Evolutionary conservation across 2,888 invertebrate genomes (phyloP).

Genomic region (Mythimna impura): DNA sequence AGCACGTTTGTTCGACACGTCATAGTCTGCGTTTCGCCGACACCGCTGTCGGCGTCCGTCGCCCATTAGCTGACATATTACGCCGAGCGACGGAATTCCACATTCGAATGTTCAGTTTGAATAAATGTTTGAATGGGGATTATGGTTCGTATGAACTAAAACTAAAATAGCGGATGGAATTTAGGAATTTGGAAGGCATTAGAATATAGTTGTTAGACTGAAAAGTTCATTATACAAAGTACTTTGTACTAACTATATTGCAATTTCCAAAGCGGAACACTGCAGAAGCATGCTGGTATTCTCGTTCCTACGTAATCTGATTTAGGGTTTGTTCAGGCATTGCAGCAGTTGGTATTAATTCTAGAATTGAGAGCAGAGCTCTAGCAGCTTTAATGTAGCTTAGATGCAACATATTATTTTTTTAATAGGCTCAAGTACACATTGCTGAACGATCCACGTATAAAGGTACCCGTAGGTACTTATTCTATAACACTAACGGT

Average conservation of each 20-base stretch:
- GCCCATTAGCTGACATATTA: conserved; percentile 44
- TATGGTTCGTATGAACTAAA: conserved; percentile 31
- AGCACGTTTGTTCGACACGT: conserved; percentile 45
- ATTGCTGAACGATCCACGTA: neutral
- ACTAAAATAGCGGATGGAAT: conserved; percentile 20
- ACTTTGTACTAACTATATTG: neutral
- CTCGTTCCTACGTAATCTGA: conserved; percentile 1
- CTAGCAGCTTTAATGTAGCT: neutral
- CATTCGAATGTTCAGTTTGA: conserved; percentile 31
- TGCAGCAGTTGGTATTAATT: neutral
- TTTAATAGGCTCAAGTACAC: neutral
- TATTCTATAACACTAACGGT: too few species aligned
- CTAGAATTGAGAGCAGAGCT: conserved; percentile 8
- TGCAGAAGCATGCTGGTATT: neutral
- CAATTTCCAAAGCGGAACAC: conserved; percentile 8
- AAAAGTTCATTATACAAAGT: conserved; percentile 7
- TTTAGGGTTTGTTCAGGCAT: conserved; percentile 23
- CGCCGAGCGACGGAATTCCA: conserved; percentile 18
- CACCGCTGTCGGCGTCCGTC: conserved; percentile 39
- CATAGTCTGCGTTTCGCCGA: conserved; percentile 34
- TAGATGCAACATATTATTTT: neutral
- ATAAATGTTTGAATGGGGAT: conserved; percentile 43
- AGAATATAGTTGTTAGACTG: conserved; percentile 16
- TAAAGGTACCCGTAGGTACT: too few species aligned
- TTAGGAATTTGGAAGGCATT: conserved; percentile 17